Base-by-base conservation (phyloP, 53 echinoderm and acorn worm species). In the Arbacia lixula region DNA sequence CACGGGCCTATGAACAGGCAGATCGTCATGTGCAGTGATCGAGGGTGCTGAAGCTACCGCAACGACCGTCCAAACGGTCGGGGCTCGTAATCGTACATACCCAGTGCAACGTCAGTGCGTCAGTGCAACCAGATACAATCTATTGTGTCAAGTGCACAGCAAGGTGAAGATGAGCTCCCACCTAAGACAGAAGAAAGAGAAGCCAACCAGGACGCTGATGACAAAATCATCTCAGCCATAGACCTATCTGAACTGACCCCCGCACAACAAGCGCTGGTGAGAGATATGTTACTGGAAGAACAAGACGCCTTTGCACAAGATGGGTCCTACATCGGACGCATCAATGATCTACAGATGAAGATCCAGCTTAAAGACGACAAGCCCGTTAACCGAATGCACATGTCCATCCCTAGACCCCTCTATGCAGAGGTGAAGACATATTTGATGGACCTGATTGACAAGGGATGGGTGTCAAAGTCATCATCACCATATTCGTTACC, bases 331-430 rank as follows among this genome's bases (percentile, higher is more conserved):
- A n/a, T n/a, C n/a, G n/a, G n/a, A n/a, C n/a, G n/a, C n/a, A n/a
- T n/a, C n/a, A n/a, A n/a, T n/a, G n/a, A n/a, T n/a, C n/a, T n/a
- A n/a, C n/a, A n/a, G n/a, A n/a, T n/a, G n/a, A n/a, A n/a, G n/a
- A n/a, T n/a, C n/a, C n/a, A n/a, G n/a, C n/a, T n/a, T n/a, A n/a
- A n/a, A n/a, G n/a, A n/a, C n/a, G n/a, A n/a, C n/a, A n/a, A n/a
- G n/a, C n/a, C n/a, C n/a, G n/a, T 73, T 32, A 73, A 73, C 28
- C 73, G 73, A 20, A 73, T 50, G 5, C 28, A 43, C 9, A 17
- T 73, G 12, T 51, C 50, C 25, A 46, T 73, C 46, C 51, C 49
- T 2, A 22, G 32, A 2, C 41, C 73, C 3, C 28, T 73, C 2
- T 16, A 21, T 1, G 43, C 42, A 3, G 28, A 22, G 3, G 11